These are phyloP conservation scores for Vicugna pacos DNA, from an alignment of 2,113 vertebrate genomes.

Conservation along the genomic window DNA sequence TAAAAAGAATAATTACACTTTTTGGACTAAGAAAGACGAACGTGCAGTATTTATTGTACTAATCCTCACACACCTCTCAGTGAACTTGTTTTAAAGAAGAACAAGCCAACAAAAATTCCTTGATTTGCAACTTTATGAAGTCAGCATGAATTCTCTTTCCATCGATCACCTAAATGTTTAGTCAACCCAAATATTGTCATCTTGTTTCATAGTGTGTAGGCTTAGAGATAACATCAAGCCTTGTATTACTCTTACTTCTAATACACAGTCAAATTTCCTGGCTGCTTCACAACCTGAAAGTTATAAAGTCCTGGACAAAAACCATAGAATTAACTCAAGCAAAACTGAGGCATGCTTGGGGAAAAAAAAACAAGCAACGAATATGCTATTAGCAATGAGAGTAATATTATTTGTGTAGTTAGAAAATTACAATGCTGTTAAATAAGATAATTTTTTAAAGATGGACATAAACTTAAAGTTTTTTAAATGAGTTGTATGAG, in stretches of 20 bases:
- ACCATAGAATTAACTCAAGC: constrained; percentile 30
- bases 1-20: not conserved
- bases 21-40: not conserved
- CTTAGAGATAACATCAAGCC: not conserved
- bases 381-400: not conserved
- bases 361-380: not conserved
- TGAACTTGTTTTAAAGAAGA: constrained; percentile 39
- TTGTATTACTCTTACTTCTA: constrained; percentile 31
- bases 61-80: not conserved
- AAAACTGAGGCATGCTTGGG: constrained; percentile 1
- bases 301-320: constrained; percentile 42
- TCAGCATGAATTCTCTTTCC: not conserved
- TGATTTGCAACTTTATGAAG: not conserved
- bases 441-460: not conserved
- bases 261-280: not conserved
- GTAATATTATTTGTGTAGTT: not conserved
- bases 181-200: not conserved
- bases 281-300: not conserved
- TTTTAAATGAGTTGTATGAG: not conserved
- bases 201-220: not conserved
- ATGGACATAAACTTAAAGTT: not conserved
- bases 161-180: constrained; percentile 1
- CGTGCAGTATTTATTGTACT: not conserved
- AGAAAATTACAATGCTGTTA: not conserved
- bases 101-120: not conserved